Evolutionary conservation across 2,797 vertebrate species (phyloP), one percentile per base, ranked within the genome.

Genomic region (Huso huso): DNA sequence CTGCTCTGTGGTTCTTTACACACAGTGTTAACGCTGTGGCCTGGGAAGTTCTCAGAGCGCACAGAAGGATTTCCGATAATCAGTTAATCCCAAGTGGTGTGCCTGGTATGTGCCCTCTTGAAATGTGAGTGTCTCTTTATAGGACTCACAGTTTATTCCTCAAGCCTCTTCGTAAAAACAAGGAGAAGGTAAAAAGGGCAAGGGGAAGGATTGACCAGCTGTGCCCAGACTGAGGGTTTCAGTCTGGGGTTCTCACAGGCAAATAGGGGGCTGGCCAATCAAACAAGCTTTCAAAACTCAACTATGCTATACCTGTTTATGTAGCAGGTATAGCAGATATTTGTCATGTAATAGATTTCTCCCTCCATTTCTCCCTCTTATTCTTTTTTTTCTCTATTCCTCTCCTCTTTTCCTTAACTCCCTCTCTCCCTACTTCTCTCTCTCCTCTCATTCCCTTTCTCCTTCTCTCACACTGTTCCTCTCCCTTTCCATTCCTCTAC

Each of bases 31-130:
- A 48, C 64, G 51, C 55, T 69, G 68, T 71, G 68, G 69, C 69
- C 72, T 79, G 77, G 75, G 77, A 78, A 75, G 66, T 65, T 74
- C 67, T 49, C 64, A 71, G 72, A 65, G 68, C 68, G 61, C 70
- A 71, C 73, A 72, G 66, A 69, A 77, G 72, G 72, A 69, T 61
- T 71, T 72, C 70, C 68, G 64, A 70, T 69, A 73, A 75, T 58
- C 66, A 68, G 72, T 69, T 69, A 62, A 67, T 68, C 63, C 74
- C 72, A 60, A 18, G 72, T 70, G 78, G 70, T 66, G 68, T 78
- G 80, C 69, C 71, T 61, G 71, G 77, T 74, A 77, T 80, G 75
- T 52, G n/a, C 63, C 68, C 75, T 59, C 49, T 12, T 70, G 57
- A 76, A 62, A 70, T 76, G 66, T 72, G 69, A 71, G 66, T 74